Conservation (phyloP, 1,140 invertebrate species). For the Holcopasites calliopsidis region DNA sequence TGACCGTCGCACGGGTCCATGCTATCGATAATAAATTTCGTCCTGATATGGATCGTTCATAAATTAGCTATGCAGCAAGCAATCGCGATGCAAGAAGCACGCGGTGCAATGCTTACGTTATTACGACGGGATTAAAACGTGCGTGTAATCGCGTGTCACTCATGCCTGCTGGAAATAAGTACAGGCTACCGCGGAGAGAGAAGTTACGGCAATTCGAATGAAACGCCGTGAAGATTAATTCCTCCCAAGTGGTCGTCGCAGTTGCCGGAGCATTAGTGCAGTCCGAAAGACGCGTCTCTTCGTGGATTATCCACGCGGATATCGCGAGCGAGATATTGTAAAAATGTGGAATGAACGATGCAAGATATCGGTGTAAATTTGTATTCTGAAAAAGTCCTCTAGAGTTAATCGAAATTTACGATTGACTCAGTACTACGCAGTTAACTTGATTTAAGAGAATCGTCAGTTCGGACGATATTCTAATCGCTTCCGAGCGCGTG, state of each 20-base stretch:
- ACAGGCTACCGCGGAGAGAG: background rate
- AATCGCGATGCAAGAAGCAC: no score
- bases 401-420: background rate
- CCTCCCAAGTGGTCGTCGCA: constrained; percentile 41
- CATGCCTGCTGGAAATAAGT: constrained; percentile 3
- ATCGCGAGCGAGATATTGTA: constrained; percentile 10
- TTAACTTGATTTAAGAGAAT: background rate
- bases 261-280: constrained; percentile 47
- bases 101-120: no score
- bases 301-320: background rate
- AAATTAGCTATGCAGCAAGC: background rate
- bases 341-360: no score
- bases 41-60: constrained; percentile 13
- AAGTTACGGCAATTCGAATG: constrained; percentile 41
- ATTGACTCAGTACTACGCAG: background rate
- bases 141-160: constrained; percentile 45
- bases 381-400: no score
- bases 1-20: constrained; percentile 19
- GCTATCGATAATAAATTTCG: constrained; percentile 45
- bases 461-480: background rate
- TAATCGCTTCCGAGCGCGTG: background rate
- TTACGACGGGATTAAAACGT: constrained; percentile 19
- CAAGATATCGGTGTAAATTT: no score
- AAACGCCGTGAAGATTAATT: constrained; percentile 45
- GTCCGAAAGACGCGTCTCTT: constrained; percentile 52